phyloP scores from a whole-genome alignment of 2,888 invertebrate species.

The Heliconius aoede region DNA sequence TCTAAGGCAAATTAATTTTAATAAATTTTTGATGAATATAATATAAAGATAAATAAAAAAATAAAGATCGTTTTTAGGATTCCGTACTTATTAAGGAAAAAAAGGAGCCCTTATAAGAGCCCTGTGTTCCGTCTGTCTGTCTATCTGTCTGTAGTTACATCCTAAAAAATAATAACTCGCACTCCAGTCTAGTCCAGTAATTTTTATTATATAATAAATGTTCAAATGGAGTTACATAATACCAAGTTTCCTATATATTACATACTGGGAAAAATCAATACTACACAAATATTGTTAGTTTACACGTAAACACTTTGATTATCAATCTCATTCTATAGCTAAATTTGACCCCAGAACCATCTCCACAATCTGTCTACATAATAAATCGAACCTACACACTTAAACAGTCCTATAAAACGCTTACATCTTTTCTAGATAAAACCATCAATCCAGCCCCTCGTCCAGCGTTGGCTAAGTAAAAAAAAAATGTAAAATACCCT shows the following conservation, averaged over 20 bases:
- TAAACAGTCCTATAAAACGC: not conserved
- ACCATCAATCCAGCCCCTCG: not conserved
- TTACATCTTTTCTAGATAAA: not conserved
- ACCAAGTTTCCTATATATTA: no score
- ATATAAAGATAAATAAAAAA: no score
- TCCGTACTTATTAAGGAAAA: no score
- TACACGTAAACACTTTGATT: not conserved
- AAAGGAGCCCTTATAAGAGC: no score
- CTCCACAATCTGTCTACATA: not conserved
- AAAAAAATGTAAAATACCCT: constrained; percentile 16
- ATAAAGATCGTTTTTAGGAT: no score
- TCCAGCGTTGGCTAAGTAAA: not conserved
- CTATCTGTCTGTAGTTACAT: no score
- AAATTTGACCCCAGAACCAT: not conserved
- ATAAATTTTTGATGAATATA: not conserved
- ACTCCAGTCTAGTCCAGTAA: no score
- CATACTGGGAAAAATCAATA: no score
- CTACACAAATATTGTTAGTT: not conserved
- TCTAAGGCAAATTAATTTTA: not conserved
- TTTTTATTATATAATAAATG: no score
- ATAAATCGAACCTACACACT: not conserved
- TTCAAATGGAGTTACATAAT: no score
- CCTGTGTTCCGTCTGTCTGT: no score
- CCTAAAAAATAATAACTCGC: no score
- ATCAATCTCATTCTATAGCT: not conserved